These are phyloP conservation scores for Parauchenoglanis punctatus DNA, from an alignment of 2,797 vertebrate species.

Conservation along the genomic window DNA sequence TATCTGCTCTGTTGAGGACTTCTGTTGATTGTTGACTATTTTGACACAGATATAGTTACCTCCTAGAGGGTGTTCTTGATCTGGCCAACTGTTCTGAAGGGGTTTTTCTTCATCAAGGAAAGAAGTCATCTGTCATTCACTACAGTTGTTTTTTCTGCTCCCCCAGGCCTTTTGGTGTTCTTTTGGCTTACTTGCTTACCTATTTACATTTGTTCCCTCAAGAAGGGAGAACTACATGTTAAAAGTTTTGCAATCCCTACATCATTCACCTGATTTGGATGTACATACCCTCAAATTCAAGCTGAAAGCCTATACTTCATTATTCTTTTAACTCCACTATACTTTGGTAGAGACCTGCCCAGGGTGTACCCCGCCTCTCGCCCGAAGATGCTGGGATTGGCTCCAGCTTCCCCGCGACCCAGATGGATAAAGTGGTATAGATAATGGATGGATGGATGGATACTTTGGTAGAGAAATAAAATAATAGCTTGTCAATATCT, in stretches of 20 bases:
- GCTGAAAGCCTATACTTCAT: background rate
- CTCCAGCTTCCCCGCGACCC: too few relatives aligned
- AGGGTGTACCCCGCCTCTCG: too few relatives aligned
- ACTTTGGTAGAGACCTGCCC: background rate
- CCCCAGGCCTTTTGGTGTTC: background rate
- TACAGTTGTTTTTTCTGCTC: background rate
- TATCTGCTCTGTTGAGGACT: background rate
- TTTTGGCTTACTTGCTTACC: background rate
- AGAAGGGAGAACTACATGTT: background rate
- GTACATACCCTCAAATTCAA: background rate
- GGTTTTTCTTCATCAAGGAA: background rate
- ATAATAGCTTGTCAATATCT: constrained; percentile 2
- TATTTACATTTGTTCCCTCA: background rate
- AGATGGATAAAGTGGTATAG: too few relatives aligned
- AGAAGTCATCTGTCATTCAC: background rate
- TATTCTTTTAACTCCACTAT: background rate
- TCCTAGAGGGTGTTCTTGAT: constrained; percentile 32
- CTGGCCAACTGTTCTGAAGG: constrained; percentile 32
- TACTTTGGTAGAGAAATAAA: background rate
- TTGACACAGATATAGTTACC: background rate
- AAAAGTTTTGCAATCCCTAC: background rate
- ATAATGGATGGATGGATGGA: too few relatives aligned
- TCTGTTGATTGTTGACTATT: background rate
- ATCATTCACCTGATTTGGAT: background rate
- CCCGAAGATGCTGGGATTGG: too few relatives aligned